phyloP scores from a whole-genome alignment of 2,797 vertebrate species.

The Pantherophis vulpinus region DNA sequence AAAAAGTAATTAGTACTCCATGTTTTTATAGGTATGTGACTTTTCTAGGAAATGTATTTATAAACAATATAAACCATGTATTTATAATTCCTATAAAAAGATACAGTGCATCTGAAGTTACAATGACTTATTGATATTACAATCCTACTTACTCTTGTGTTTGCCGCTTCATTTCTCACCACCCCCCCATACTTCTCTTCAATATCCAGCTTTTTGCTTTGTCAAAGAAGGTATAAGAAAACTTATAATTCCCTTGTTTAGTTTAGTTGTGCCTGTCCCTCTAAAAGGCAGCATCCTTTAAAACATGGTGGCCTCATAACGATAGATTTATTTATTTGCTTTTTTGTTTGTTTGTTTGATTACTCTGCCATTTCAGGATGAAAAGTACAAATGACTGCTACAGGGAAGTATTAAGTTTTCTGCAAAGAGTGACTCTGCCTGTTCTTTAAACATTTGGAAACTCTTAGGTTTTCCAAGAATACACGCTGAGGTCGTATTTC shows the following conservation, averaged over 20 bases:
- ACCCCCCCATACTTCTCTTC: not conserved
- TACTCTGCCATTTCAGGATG: conserved; percentile 57
- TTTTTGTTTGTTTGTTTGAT: not conserved
- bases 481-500: not conserved
- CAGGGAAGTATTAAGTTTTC: conserved; percentile 57
- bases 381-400: conserved; percentile 38
- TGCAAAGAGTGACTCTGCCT: conserved; percentile 37
- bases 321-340: conserved; percentile 38
- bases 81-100: conserved; percentile 2
- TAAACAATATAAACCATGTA: not conserved
- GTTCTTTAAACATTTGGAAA: conserved; percentile 43
- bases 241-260: conserved; percentile 7
- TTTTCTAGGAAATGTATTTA: conserved; percentile 8
- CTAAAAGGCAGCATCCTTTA: conserved; percentile 13
- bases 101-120: not conserved
- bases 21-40: not conserved
- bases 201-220: not conserved
- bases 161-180: accelerated
- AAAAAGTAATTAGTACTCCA: not conserved
- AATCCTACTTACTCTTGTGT: not conserved
- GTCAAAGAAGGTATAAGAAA: not conserved
- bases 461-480: conserved; percentile 27
- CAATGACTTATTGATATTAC: accelerated
- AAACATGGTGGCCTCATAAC: conserved; percentile 21
- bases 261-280: not conserved